These are phyloP conservation scores for Mythimna ferrago DNA, from an alignment of 2,888 invertebrate genomes.

Conservation along the genomic window DNA sequence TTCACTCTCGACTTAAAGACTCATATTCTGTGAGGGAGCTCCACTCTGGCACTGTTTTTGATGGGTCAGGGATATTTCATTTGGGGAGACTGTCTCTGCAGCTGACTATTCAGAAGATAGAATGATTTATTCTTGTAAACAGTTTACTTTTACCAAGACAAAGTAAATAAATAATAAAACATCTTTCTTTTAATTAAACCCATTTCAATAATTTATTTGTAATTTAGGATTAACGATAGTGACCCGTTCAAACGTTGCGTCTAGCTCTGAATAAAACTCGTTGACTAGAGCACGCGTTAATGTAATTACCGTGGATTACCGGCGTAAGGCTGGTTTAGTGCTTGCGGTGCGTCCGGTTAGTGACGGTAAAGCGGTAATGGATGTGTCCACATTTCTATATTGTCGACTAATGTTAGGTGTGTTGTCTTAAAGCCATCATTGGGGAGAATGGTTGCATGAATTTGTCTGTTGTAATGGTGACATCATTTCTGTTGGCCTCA, in stretches of 20 bases:
- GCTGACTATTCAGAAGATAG: too few species aligned
- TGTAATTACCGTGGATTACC: conserved; percentile 42
- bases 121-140: too few species aligned
- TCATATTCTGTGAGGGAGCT: too few species aligned
- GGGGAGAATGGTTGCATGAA: background rate
- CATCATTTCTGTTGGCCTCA: background rate
- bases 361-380: conserved; percentile 39
- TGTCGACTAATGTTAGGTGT: background rate
- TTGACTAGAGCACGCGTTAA: conserved; percentile 31
- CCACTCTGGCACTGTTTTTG: too few species aligned
- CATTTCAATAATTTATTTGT: too few species aligned
- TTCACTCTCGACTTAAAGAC: too few species aligned
- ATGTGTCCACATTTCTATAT: conserved; percentile 31
- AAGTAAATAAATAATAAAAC: too few species aligned
- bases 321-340: conserved; percentile 45
- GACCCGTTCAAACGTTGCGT: background rate
- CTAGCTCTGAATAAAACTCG: conserved; percentile 29
- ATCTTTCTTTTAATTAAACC: too few species aligned
- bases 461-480: too few species aligned
- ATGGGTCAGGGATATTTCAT: too few species aligned
- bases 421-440: background rate
- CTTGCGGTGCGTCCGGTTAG: conserved; percentile 2
- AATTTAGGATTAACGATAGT: background rate
- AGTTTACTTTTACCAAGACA: too few species aligned
- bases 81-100: too few species aligned